Percentiles rank a stretch among this genome's conserved stretches.
Conservation (phyloP, 2,888 invertebrate genomes). For the Salticus scenicus region DNA sequence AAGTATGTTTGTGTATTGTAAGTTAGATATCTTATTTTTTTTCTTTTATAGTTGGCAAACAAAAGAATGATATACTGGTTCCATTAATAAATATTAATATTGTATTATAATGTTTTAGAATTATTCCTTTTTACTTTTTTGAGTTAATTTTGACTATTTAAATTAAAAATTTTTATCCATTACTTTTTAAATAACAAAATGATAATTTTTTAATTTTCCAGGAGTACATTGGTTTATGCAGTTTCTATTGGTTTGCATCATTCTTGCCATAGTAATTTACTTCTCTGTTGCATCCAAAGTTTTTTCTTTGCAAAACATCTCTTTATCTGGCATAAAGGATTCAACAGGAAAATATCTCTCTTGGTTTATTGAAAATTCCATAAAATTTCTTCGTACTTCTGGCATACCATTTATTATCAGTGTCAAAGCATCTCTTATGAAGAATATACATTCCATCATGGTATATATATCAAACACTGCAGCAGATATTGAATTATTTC, state of each 20-base stretch:
- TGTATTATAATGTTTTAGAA: too few species aligned
- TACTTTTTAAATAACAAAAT: too few species aligned
- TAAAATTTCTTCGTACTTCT: not conserved
- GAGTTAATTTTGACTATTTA: too few species aligned
- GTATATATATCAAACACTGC: not conserved
- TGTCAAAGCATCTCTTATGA: not conserved
- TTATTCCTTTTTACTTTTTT: too few species aligned
- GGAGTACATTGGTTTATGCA: not conserved
- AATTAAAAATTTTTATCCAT: too few species aligned
- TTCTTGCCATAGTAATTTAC: not conserved
- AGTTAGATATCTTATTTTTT: too few species aligned
- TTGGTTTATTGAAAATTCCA: not conserved
- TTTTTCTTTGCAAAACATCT: not conserved
- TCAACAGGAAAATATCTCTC: not conserved
- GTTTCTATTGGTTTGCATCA: not conserved
- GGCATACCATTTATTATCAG: not conserved
- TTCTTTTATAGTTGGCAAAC: too few species aligned
- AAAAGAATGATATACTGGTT: too few species aligned
- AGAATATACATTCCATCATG: not conserved
- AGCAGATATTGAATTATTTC: not conserved
- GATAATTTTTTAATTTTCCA: too few species aligned
- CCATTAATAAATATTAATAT: too few species aligned
- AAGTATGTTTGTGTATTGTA: too few species aligned
- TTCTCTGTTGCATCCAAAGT: not conserved
- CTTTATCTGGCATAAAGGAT: not conserved